These are phyloP conservation scores for Acanthoscelides obtectus DNA, from an alignment of 2,888 invertebrate genomes.

Conservation along the genomic window DNA sequence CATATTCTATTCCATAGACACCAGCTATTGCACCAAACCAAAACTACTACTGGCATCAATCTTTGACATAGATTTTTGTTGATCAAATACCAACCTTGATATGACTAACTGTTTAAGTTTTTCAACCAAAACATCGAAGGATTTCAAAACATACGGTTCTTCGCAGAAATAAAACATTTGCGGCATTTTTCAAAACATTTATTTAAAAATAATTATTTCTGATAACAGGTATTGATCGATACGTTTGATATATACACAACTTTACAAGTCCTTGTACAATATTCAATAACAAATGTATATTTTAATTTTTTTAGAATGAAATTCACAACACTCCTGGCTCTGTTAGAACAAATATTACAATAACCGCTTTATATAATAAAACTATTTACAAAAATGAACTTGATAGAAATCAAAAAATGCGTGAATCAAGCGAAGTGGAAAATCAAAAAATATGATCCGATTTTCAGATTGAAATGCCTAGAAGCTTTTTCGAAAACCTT, in stretches of 20 bases:
- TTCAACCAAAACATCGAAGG: not conserved
- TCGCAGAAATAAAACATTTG: not conserved
- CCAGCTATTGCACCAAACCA: not conserved
- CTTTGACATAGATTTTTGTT: not conserved
- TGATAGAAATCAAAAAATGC: not conserved
- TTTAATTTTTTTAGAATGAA: not conserved
- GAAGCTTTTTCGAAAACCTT: conserved; percentile 4
- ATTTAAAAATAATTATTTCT: not conserved
- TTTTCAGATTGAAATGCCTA: not conserved
- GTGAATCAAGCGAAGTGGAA: not conserved
- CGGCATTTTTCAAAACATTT: not conserved
- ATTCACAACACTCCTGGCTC: conserved; percentile 4
- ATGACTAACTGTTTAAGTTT: not conserved
- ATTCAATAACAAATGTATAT: not conserved
- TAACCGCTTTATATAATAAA: conserved; percentile 1
- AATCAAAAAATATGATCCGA: not conserved
- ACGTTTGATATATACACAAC: not conserved
- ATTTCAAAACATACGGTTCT: not conserved
- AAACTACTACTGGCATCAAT: not conserved
- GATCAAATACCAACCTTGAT: not conserved
- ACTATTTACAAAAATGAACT: not conserved
- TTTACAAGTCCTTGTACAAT: not conserved
- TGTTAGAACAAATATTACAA: conserved; percentile 3
- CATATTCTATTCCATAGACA: not conserved
- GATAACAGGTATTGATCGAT: not conserved